Percentiles rank a stretch among this genome's conserved stretches.
These are phyloP conservation scores for Ceramica pisi DNA, from an alignment of 2,888 invertebrate species.

Conservation along the genomic window DNA sequence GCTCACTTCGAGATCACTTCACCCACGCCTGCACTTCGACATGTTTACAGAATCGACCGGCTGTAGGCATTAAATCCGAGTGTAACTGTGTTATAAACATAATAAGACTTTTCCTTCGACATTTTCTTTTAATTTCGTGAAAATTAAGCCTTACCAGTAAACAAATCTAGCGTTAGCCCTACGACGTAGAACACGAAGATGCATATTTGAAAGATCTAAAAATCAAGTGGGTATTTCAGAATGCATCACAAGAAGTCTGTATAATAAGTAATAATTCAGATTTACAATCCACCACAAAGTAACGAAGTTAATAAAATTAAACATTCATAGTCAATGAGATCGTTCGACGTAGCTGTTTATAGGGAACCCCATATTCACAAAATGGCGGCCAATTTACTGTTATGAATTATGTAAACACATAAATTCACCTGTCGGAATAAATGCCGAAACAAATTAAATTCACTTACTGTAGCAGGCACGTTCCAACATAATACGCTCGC, in stretches of 20 bases:
- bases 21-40: too few species aligned
- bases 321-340: conserved; percentile 22
- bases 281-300: conserved; percentile 4
- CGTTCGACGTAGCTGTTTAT: conserved; percentile 30
- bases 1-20: too few species aligned
- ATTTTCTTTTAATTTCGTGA: too few species aligned
- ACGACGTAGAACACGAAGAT: too few species aligned
- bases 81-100: too few species aligned
- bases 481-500: conserved; percentile 27
- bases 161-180: too few species aligned
- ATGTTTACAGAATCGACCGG: too few species aligned
- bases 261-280: not conserved
- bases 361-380: conserved; percentile 24
- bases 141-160: too few species aligned
- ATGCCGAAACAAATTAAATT: conserved; percentile 54
- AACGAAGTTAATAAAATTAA: conserved; percentile 29
- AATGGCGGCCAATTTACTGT: conserved; percentile 40
- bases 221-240: too few species aligned
- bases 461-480: conserved; percentile 48
- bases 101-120: too few species aligned
- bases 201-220: too few species aligned
- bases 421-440: conserved; percentile 60
- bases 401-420: conserved; percentile 60
- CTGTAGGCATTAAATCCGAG: too few species aligned
- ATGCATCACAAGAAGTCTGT: not conserved